These are phyloP conservation scores for Tetramorium parvispinum DNA, from an alignment of 1,140 invertebrate genomes.

Conservation along the genomic window DNA sequence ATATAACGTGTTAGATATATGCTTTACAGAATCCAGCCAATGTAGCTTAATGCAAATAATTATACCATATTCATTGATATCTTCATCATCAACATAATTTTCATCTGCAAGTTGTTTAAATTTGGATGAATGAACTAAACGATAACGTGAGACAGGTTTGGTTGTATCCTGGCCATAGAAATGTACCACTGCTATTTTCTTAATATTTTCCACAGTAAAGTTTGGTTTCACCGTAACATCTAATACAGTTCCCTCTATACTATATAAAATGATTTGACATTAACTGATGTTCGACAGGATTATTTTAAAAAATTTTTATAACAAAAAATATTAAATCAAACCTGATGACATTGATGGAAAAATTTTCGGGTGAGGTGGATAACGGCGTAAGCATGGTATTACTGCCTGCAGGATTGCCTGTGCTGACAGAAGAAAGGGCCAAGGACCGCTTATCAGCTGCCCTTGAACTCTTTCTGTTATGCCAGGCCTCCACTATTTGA, in stretches of 20 bases:
- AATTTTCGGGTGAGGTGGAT: constrained; percentile 73
- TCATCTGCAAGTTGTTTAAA: constrained; percentile 80
- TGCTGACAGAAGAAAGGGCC: constrained; percentile 72
- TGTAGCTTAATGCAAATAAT: constrained; percentile 3
- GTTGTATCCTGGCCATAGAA: constrained; percentile 81
- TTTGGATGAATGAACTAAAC: constrained; percentile 79
- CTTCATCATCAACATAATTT: constrained; percentile 77
- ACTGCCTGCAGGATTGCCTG: constrained; percentile 72
- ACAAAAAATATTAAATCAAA: constrained; percentile 50
- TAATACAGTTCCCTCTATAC: constrained; percentile 80
- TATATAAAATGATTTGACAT: constrained; percentile 62
- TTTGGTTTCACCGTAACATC: constrained; percentile 78
- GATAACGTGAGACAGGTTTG: constrained; percentile 76
- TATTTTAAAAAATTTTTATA: background rate
- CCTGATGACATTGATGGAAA: constrained; percentile 83
- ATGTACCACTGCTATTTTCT: constrained; percentile 81
- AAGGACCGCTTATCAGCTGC: constrained; percentile 75
- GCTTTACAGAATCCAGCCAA: no score
- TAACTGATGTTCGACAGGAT: background rate
- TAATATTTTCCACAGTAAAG: constrained; percentile 82
- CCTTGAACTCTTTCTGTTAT: constrained; percentile 82
- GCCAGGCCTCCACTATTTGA: constrained; percentile 81
- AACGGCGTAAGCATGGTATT: constrained; percentile 70
- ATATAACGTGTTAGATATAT: no score
- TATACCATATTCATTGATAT: constrained; percentile 80